A percentile compares a stretch with the other conserved stretches of the same genome.
Conservation (phyloP, 2,888 invertebrate genomes). For the Cheilosia grossa region DNA sequence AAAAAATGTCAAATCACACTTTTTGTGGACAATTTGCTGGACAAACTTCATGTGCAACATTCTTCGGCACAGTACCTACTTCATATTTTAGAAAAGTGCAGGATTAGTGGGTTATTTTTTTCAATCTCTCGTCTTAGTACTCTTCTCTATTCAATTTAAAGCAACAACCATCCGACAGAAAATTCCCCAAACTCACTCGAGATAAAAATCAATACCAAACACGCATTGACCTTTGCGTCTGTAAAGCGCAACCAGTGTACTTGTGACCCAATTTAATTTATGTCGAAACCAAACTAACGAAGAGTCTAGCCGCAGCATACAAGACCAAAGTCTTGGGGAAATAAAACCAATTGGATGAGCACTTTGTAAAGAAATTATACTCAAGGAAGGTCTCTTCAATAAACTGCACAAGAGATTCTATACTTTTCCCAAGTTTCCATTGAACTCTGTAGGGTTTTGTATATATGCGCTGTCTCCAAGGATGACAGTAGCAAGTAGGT, state of each 20-base stretch:
- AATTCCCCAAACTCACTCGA: too few relatives aligned
- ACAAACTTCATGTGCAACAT: too few relatives aligned
- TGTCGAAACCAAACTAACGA: neutral
- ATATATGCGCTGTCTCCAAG: neutral
- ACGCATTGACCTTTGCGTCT: neutral
- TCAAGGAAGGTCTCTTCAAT: neutral
- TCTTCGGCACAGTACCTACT: too few relatives aligned
- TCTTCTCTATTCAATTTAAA: too few relatives aligned
- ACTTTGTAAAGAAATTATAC: neutral
- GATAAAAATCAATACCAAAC: neutral
- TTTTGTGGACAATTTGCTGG: too few relatives aligned
- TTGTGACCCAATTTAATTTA: conserved; percentile 14
- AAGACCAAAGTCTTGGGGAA: neutral
- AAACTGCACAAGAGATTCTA: neutral
- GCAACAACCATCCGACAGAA: too few relatives aligned
- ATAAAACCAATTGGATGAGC: neutral
- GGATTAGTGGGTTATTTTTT: too few relatives aligned
- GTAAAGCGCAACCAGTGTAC: conserved; percentile 5
- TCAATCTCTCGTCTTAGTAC: too few relatives aligned
- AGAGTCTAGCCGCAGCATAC: conserved; percentile 5
- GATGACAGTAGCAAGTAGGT: neutral
- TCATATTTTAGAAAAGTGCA: too few relatives aligned
- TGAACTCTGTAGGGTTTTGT: conserved; percentile 6
- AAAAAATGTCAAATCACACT: too few relatives aligned
- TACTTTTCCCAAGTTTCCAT: conserved; percentile 7